These are phyloP conservation scores for Isaurus tuberculatus DNA, from an alignment of 92 coral and sea anemone species.

Conservation along the genomic window DNA sequence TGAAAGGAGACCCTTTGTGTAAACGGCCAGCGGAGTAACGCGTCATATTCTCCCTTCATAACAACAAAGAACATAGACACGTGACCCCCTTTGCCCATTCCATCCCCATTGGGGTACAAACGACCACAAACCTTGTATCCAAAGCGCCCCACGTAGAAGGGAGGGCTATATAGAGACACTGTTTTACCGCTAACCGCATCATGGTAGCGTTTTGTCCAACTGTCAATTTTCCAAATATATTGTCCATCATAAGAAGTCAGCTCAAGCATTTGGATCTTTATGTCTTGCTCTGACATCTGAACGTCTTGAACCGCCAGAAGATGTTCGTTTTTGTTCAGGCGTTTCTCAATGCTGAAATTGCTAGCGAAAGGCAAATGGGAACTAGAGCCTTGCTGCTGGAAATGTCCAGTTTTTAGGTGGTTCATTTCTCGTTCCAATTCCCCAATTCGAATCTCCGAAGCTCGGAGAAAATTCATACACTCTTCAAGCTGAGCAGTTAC, in stretches of 20 bases:
- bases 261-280: conserved; percentile 61
- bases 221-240: conserved; percentile 88
- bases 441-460: conserved; percentile 18
- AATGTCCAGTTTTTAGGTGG: conserved; percentile 12
- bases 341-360: conserved; percentile 44
- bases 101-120: not conserved
- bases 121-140: conserved; percentile 82
- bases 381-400: not conserved
- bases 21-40: too few species aligned
- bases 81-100: too few species aligned
- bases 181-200: conserved; percentile 79
- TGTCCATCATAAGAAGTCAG: conserved; percentile 73
- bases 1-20: too few species aligned
- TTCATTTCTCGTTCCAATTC: conserved; percentile 47
- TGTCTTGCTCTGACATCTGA: conserved; percentile 68
- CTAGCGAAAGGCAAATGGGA: not conserved
- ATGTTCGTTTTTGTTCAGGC: conserved; percentile 70
- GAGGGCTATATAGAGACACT: conserved; percentile 84
- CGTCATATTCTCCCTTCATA: too few species aligned
- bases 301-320: conserved; percentile 68
- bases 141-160: conserved; percentile 86
- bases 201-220: conserved; percentile 67
- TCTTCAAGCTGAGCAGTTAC: conserved; percentile 52
- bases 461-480: conserved; percentile 34
- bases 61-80: too few species aligned